Evolutionary conservation across 2,113 vertebrate genomes (phyloP).

Genomic region (Poecile atricapillus): DNA sequence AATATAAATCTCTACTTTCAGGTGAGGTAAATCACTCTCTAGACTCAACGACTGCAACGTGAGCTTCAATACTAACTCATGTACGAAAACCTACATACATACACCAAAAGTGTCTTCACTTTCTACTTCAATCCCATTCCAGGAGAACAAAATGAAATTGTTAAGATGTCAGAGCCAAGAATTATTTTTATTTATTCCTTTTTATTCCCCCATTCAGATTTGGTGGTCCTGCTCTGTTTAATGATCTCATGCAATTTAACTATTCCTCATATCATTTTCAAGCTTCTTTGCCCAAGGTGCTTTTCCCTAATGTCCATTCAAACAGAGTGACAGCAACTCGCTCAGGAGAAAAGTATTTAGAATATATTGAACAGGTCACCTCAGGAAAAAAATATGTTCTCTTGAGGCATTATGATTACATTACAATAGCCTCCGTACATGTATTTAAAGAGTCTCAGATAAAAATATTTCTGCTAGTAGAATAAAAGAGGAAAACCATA

Average conservation of each 20-base stretch:
- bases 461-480: background rate
- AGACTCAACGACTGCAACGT: background rate
- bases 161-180: background rate
- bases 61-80: background rate
- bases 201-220: background rate
- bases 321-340: background rate
- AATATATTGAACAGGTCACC: background rate
- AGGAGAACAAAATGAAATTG: background rate
- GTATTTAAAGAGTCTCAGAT: background rate
- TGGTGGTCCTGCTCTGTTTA: background rate
- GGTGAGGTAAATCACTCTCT: background rate
- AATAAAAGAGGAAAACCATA: background rate
- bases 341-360: background rate
- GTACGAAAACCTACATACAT: background rate
- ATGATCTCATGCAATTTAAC: background rate
- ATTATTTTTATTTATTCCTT: background rate
- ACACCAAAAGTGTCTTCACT: background rate
- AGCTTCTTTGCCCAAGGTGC: background rate
- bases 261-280: background rate
- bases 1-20: background rate
- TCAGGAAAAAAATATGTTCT: background rate
- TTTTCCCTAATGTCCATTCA: background rate
- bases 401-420: background rate
- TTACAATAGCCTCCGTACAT: background rate
- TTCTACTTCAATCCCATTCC: background rate